phyloP scores from a whole-genome alignment of 2,113 vertebrate species.

The Psophia crepitans region DNA sequence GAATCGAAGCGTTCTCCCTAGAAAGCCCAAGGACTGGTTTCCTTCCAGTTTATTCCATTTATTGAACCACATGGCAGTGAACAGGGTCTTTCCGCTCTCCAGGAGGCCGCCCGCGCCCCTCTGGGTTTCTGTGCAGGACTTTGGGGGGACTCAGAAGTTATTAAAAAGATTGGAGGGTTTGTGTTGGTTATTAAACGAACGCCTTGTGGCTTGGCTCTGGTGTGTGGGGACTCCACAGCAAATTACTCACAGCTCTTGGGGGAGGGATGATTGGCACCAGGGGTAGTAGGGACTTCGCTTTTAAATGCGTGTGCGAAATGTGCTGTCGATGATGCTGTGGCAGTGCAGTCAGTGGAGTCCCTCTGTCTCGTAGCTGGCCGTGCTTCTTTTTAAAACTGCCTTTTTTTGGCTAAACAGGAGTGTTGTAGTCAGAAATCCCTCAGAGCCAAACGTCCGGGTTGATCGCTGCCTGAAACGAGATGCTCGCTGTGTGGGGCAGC shows the following conservation, averaged over 20 bases:
- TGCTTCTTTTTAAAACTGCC: neutral
- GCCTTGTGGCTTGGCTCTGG: neutral
- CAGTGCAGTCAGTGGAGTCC: neutral
- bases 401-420: neutral
- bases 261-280: neutral
- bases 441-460: neutral
- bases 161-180: conserved; percentile 20
- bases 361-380: neutral
- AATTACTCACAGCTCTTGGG: neutral
- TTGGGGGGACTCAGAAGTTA: conserved; percentile 11
- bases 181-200: conserved; percentile 38
- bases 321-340: neutral
- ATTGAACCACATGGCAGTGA: neutral
- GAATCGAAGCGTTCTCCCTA: neutral
- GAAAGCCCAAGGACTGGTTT: neutral
- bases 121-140: neutral
- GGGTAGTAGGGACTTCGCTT: neutral
- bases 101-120: neutral
- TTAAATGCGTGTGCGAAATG: neutral
- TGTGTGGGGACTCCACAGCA: neutral
- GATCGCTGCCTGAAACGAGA: rapidly evolving
- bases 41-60: neutral
- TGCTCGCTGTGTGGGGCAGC: neutral
- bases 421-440: neutral
- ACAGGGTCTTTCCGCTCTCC: neutral